A percentile compares a stretch with the other conserved stretches of the same genome.
Evolutionary conservation across 1,140 invertebrate genomes (phyloP).

Genomic region (Penaeus indicus): DNA sequence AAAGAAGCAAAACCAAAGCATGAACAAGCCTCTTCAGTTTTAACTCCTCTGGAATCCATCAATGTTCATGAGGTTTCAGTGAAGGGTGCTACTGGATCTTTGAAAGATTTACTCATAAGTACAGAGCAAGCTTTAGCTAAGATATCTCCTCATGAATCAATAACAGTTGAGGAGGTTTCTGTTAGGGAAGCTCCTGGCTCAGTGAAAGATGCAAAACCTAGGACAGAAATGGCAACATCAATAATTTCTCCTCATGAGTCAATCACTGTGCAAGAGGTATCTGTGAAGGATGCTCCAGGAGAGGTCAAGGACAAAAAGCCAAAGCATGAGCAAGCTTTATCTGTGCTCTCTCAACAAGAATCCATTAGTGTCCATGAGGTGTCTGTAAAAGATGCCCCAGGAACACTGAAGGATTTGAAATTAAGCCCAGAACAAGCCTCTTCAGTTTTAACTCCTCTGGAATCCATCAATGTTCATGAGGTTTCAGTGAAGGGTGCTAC

Average conservation of each 20-base stretch:
- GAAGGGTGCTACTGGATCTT: conserved; percentile 69
- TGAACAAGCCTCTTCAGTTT: conserved; percentile 11
- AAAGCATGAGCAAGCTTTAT: conserved; percentile 31
- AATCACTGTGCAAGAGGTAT: conserved; percentile 36
- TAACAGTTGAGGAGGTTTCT: conserved; percentile 43
- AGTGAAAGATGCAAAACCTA: conserved; percentile 37
- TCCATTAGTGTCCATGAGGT: conserved; percentile 41
- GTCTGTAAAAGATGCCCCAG: conserved; percentile 72
- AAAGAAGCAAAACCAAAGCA: conserved; percentile 43
- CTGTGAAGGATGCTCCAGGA: conserved; percentile 38
- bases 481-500: conserved; percentile 72
- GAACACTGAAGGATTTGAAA: conserved; percentile 70
- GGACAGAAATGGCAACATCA: conserved; percentile 41
- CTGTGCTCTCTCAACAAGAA: not conserved
- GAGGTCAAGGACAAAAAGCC: conserved; percentile 40
- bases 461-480: conserved; percentile 73
- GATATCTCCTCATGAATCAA: conserved; percentile 44
- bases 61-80: conserved; percentile 73
- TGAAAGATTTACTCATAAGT: conserved; percentile 35
- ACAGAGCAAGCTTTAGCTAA: conserved; percentile 48
- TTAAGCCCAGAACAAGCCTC: conserved; percentile 68
- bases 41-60: conserved; percentile 70
- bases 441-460: not conserved
- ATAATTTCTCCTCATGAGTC: conserved; percentile 49
- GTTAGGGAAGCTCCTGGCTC: conserved; percentile 34